phyloP scores from a whole-genome alignment of 2,113 vertebrate genomes.

The Embiotoca jacksoni region DNA sequence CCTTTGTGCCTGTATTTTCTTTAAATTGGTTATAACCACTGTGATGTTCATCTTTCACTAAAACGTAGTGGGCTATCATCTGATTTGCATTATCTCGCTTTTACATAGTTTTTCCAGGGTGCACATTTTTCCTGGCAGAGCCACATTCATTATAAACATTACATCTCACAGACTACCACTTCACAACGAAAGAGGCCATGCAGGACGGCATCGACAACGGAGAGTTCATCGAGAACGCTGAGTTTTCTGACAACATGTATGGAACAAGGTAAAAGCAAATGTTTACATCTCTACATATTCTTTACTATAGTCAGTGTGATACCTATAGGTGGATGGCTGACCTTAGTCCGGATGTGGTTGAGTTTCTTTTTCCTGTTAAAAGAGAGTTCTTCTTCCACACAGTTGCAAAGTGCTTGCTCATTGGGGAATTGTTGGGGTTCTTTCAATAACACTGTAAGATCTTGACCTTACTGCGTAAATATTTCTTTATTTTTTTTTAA shows the following conservation, averaged over 20 bases:
- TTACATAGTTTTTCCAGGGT: too few relatives aligned
- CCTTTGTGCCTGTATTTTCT: not conserved
- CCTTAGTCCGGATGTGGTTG: too few relatives aligned
- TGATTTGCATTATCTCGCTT: not conserved
- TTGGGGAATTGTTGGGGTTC: too few relatives aligned
- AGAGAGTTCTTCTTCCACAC: too few relatives aligned
- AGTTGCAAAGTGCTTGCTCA: too few relatives aligned
- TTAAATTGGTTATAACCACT: not conserved
- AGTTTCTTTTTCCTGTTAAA: too few relatives aligned
- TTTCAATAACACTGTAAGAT: too few relatives aligned
- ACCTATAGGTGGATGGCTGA: too few relatives aligned
- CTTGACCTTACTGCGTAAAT: too few relatives aligned
- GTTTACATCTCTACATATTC: too few relatives aligned
- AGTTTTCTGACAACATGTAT: slow-evolving; percentile 95
- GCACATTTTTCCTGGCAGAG: not conserved
- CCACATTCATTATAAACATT: slow-evolving; percentile 15
- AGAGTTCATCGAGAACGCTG: slow-evolving; percentile 92
- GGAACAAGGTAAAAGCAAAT: slow-evolving; percentile 88
- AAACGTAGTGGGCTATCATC: not conserved
- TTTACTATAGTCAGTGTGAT: too few relatives aligned
- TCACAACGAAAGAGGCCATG: slow-evolving; percentile 91
- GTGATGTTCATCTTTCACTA: not conserved
- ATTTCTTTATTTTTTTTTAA: too few relatives aligned
- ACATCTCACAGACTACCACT: slow-evolving; percentile 91
- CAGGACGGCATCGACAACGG: slow-evolving; percentile 88